These are phyloP conservation scores for Tapera naevia DNA, from an alignment of 2,797 vertebrate genomes.

Conservation along the genomic window DNA sequence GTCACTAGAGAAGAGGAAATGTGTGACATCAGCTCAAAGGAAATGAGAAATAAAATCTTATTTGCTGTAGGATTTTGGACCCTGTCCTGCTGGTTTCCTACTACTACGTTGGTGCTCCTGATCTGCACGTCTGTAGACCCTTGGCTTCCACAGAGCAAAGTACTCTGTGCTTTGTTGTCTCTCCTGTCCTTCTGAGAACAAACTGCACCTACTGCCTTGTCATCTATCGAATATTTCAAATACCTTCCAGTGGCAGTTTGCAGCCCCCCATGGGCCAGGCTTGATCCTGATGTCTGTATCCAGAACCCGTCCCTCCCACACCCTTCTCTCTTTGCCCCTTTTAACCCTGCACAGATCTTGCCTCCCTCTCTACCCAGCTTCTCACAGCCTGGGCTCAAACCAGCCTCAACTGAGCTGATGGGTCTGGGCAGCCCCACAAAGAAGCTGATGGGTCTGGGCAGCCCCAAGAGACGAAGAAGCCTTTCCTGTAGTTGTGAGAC, in stretches of 20 bases:
- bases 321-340: neutral
- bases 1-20: slow-evolving; percentile 65
- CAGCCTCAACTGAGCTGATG: neutral
- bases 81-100: neutral
- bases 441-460: too few species aligned
- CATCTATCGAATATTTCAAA: neutral
- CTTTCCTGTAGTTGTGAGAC: neutral
- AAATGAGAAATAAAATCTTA: slow-evolving; percentile 47
- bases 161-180: neutral
- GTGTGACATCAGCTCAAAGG: slow-evolving; percentile 38
- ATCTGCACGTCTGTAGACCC: neutral
- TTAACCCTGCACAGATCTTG: neutral
- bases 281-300: neutral
- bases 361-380: neutral
- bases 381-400: neutral
- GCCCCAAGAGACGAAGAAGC: neutral
- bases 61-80: neutral
- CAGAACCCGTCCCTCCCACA: neutral
- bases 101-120: neutral
- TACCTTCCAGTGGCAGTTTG: neutral
- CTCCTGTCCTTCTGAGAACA: neutral
- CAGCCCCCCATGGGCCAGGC: neutral
- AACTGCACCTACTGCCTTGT: neutral
- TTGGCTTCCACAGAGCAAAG: neutral
- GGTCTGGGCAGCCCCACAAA: too few species aligned